Percentiles rank a stretch among this genome's conserved stretches.
Conservation (phyloP, 2,797 vertebrate species). For the Tapera naevia region DNA sequence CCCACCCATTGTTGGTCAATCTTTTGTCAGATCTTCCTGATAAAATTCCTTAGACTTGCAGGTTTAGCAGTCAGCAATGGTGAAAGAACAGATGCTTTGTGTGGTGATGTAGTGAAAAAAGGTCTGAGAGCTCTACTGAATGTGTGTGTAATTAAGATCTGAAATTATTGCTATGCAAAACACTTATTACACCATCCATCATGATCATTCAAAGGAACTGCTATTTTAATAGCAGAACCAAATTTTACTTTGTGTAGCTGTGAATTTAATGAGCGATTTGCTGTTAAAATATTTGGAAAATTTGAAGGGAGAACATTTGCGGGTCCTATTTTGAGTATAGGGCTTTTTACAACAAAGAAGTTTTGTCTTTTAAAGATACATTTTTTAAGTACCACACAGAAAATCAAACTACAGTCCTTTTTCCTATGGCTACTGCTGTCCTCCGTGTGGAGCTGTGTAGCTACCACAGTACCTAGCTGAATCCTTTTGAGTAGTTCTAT, state of each 20-base stretch:
- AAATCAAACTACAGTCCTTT: background rate
- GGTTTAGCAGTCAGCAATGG: background rate
- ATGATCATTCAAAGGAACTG: background rate
- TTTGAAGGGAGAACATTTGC: background rate
- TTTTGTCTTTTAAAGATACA: background rate
- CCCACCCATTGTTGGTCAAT: background rate
- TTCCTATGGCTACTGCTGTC: slow-evolving; percentile 23
- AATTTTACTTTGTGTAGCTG: background rate
- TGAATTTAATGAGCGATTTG: slow-evolving; percentile 23
- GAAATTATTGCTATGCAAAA: background rate
- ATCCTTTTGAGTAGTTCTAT: background rate
- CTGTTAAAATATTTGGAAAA: slow-evolving; percentile 18
- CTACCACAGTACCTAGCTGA: background rate
- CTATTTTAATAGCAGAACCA: background rate
- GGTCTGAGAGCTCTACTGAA: background rate
- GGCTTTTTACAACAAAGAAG: background rate
- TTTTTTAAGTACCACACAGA: background rate
- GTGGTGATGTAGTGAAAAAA: background rate
- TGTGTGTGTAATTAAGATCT: background rate
- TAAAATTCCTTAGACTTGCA: background rate
- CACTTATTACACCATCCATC: background rate
- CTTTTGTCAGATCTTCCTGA: background rate
- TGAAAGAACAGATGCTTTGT: background rate
- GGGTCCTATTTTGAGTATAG: background rate
- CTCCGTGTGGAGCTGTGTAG: slow-evolving; percentile 64